Evolutionary conservation across 2,888 invertebrate species (phyloP).

Genomic region (Phalera bucephala): DNA sequence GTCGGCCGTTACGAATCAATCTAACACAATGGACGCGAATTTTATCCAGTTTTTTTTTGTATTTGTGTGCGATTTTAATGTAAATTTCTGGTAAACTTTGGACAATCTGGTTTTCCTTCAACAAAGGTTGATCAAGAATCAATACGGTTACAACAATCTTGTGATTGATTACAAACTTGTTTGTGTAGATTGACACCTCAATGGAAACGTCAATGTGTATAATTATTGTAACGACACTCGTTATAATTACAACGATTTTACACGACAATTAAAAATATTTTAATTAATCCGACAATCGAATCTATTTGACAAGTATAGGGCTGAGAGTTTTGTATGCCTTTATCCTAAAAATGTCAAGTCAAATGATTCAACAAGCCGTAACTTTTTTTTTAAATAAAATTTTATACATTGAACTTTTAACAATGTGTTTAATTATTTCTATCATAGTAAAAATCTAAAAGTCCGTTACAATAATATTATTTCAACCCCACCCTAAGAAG

Average conservation of each 20-base stretch:
- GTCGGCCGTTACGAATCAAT: constrained; percentile 82
- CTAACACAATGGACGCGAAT: constrained; percentile 73
- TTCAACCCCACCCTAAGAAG: constrained; percentile 32
- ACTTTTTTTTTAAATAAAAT: too few species aligned
- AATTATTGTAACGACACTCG: constrained; percentile 24
- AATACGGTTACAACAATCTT: constrained; percentile 73
- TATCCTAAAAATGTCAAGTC: background rate
- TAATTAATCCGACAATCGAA: constrained; percentile 26
- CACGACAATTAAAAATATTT: constrained; percentile 30
- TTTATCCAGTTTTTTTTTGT: constrained; percentile 72
- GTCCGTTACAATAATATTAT: constrained; percentile 37
- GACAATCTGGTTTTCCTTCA: constrained; percentile 66
- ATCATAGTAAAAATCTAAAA: too few species aligned
- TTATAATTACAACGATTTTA: constrained; percentile 53
- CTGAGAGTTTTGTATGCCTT: background rate
- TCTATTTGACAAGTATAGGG: constrained; percentile 8
- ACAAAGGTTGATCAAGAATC: constrained; percentile 69
- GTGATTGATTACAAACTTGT: constrained; percentile 81
- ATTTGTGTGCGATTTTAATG: constrained; percentile 75
- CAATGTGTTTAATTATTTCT: too few species aligned
- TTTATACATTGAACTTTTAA: too few species aligned
- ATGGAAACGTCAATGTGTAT: constrained; percentile 34
- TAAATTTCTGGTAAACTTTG: constrained; percentile 75
- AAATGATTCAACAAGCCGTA: constrained; percentile 7
- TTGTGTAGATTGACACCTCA: constrained; percentile 67